A percentile compares a stretch with the other conserved stretches of the same genome.
phyloP scores from a whole-genome alignment of 2,113 vertebrate genomes.

The Oncorhynchus keta region DNA sequence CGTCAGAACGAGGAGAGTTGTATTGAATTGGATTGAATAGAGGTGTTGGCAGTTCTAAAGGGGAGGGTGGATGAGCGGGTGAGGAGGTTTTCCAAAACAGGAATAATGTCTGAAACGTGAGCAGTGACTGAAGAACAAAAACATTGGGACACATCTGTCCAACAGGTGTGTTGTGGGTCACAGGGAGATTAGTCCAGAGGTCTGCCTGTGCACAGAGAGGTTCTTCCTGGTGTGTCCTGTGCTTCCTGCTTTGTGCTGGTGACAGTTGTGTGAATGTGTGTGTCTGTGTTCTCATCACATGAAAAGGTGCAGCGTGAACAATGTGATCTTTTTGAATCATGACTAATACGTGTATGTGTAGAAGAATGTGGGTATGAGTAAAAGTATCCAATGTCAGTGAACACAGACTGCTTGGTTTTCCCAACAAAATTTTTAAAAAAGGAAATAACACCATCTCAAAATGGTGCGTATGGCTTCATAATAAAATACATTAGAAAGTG shows the following conservation, averaged over 20 bases:
- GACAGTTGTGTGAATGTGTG: neutral
- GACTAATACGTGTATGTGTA: neutral
- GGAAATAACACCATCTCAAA: neutral
- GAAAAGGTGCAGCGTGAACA: neutral
- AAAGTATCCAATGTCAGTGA: neutral
- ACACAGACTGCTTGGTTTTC: neutral
- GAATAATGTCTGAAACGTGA: no score
- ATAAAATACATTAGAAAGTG: conserved; percentile 55
- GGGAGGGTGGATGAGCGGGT: neutral
- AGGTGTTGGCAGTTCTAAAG: neutral
- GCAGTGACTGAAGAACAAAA: neutral
- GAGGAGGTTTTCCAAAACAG: no score
- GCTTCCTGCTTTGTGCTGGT: neutral
- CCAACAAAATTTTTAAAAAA: conserved; percentile 7
- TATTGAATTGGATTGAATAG: no score
- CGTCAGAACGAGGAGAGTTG: neutral
- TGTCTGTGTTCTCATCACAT: conserved; percentile 11
- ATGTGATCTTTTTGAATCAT: neutral
- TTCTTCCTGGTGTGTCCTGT: neutral
- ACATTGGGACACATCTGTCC: neutral
- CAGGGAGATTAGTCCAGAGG: neutral
- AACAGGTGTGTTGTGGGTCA: conserved; percentile 1
- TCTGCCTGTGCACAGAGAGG: no score
- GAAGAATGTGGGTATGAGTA: neutral
- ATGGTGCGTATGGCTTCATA: conserved; percentile 51